Percentiles rank a stretch among this genome's conserved stretches.
Evolutionary conservation across 2,888 invertebrate genomes (phyloP).

Genomic region (Cephalotes varians): DNA sequence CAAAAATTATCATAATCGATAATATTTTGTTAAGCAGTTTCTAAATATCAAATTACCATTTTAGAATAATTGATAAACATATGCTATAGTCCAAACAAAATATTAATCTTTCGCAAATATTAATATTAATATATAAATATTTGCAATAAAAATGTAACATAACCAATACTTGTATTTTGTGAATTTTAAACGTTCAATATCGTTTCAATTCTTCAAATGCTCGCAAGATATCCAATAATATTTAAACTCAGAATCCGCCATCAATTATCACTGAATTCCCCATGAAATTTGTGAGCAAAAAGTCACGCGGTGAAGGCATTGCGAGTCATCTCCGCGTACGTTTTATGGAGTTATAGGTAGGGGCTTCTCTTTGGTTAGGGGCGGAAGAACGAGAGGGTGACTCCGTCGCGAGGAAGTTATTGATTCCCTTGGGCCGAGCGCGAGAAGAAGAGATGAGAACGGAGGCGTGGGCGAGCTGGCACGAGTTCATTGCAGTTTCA

Average conservation of each 20-base stretch:
- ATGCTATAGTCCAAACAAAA: background rate
- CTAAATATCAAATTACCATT: background rate
- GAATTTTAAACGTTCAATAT: background rate
- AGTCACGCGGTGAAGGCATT: slow-evolving; percentile 46
- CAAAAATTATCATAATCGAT: background rate
- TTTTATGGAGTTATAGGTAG: slow-evolving; percentile 74
- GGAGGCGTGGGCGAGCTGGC: slow-evolving; percentile 60
- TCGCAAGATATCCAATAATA: slow-evolving; percentile 1
- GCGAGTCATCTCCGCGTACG: slow-evolving; percentile 65
- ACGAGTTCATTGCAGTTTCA: slow-evolving; percentile 69
- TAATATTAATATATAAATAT: too few relatives aligned
- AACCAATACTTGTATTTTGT: background rate
- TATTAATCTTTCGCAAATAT: background rate
- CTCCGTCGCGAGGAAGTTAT: slow-evolving; percentile 83
- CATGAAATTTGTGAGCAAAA: slow-evolving; percentile 36
- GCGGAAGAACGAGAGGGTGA: slow-evolving; percentile 79
- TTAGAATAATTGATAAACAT: background rate
- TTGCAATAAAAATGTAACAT: background rate
- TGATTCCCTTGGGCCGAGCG: slow-evolving; percentile 81
- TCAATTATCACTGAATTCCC: slow-evolving; percentile 11
- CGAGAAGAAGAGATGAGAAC: slow-evolving; percentile 71
- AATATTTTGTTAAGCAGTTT: background rate
- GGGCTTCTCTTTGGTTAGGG: slow-evolving; percentile 73
- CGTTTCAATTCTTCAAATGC: background rate
- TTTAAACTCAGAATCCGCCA: slow-evolving; percentile 17